phyloP scores from a whole-genome alignment of 2,797 vertebrate species.

The Falco concolor region DNA sequence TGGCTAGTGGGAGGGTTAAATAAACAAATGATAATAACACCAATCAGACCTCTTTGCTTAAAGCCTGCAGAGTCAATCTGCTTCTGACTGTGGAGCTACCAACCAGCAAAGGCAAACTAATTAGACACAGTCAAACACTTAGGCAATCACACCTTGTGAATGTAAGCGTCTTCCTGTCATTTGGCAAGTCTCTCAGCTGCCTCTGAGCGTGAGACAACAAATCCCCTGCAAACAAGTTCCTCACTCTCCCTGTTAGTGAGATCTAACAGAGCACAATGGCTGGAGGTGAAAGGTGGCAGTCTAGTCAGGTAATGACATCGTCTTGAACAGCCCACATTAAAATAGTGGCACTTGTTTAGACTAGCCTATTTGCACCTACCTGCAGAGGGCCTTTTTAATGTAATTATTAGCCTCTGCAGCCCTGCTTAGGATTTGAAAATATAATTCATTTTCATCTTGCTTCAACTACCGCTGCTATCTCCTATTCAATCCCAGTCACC shows the following conservation, averaged over 20 bases:
- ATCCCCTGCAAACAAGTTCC: slow-evolving; percentile 89
- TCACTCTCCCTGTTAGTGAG: slow-evolving; percentile 81
- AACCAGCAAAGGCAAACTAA: slow-evolving; percentile 90
- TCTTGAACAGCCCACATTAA: slow-evolving; percentile 75
- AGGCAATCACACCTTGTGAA: slow-evolving; percentile 90
- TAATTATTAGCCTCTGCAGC: slow-evolving; percentile 81
- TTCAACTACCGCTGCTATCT: slow-evolving; percentile 72
- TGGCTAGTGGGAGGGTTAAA: slow-evolving; percentile 78
- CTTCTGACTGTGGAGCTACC: slow-evolving; percentile 86
- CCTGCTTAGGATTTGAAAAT: slow-evolving; percentile 78
- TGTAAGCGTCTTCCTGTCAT: slow-evolving; percentile 88
- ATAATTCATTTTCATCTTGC: slow-evolving; percentile 81
- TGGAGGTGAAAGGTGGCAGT: slow-evolving; percentile 81
- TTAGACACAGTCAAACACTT: slow-evolving; percentile 93
- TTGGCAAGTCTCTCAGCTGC: slow-evolving; percentile 88
- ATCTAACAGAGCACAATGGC: slow-evolving; percentile 82
- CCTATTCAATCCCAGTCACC: slow-evolving; percentile 66
- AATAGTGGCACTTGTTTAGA: slow-evolving; percentile 80
- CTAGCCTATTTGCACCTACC: slow-evolving; percentile 85
- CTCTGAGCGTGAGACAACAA: slow-evolving; percentile 88
- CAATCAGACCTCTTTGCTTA: slow-evolving; percentile 81
- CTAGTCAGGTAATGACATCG: slow-evolving; percentile 79
- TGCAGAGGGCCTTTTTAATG: slow-evolving; percentile 84
- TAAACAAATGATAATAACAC: slow-evolving; percentile 91
- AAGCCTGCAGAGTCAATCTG: slow-evolving; percentile 88